These are phyloP conservation scores for Otus sunia DNA, from an alignment of 2,113 vertebrate species.

Conservation along the genomic window DNA sequence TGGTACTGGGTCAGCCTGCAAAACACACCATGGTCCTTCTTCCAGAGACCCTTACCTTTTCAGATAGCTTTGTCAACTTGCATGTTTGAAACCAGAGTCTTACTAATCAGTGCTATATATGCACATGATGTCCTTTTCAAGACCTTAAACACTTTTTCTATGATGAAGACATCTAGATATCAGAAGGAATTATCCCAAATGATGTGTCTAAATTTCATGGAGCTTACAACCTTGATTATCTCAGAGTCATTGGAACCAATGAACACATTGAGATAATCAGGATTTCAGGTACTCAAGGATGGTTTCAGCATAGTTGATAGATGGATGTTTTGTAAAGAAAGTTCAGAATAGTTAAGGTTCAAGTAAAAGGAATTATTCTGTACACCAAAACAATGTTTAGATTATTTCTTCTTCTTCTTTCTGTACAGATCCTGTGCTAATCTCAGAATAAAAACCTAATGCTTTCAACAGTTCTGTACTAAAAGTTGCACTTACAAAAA, in stretches of 20 bases:
- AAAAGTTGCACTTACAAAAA: not conserved
- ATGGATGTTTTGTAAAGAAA: not conserved
- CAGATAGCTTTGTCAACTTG: not conserved
- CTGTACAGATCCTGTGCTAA: not conserved
- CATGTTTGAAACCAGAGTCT: not conserved
- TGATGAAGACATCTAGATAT: accelerated
- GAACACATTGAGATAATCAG: not conserved
- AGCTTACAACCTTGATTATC: not conserved
- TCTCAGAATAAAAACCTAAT: not conserved
- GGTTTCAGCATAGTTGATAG: not conserved
- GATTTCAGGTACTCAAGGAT: not conserved
- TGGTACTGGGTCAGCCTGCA: not conserved
- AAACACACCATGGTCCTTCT: not conserved
- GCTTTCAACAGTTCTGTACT: not conserved
- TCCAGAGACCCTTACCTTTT: not conserved
- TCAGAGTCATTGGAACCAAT: not conserved
- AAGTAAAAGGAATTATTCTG: not conserved
- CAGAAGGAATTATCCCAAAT: not conserved
- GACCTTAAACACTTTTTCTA: not conserved
- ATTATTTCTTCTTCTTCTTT: not conserved
- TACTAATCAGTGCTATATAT: not conserved
- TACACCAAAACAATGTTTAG: not conserved
- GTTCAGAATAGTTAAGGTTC: not conserved
- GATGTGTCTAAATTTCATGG: not conserved
- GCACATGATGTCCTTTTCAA: not conserved